Conservation (phyloP, 2,888 invertebrate genomes). For the Acronicta alni region DNA sequence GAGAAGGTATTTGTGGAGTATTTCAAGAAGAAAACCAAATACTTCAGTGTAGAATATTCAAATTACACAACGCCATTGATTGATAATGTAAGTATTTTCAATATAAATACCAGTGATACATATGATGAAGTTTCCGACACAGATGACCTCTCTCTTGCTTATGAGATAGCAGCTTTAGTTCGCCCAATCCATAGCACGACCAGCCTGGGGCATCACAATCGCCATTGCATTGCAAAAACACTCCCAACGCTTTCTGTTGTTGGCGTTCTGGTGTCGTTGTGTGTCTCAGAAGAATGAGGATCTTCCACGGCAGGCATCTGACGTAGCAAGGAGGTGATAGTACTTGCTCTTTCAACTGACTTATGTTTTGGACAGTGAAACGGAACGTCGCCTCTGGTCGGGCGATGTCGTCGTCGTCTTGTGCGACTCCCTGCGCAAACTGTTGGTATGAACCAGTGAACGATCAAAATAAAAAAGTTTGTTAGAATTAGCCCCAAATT, state of each 20-base stretch:
- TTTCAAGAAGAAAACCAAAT: too few relatives aligned
- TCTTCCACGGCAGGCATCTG: slow-evolving; percentile 99
- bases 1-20: too few relatives aligned
- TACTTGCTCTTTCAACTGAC: slow-evolving; percentile 94
- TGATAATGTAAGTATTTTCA: too few relatives aligned
- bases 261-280: slow-evolving; percentile 93
- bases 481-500: not conserved
- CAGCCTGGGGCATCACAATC: slow-evolving; percentile 98
- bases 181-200: slow-evolving; percentile 99
- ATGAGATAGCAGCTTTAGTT: slow-evolving; percentile 96
- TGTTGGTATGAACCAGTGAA: slow-evolving; percentile 2
- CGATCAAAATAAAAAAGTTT: not conserved
- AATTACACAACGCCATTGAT: too few relatives aligned
- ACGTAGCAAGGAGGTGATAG: slow-evolving; percentile 97
- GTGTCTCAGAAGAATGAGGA: slow-evolving; percentile 96
- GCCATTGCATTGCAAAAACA: slow-evolving; percentile 98
- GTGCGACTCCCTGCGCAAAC: slow-evolving; percentile 78
- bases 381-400: slow-evolving; percentile 98
- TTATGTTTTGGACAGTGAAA: slow-evolving; percentile 95
- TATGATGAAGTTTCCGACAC: slow-evolving; percentile 96
- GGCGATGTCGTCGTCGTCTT: slow-evolving; percentile 93
- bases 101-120: slow-evolving; percentile 94
- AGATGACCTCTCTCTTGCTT: slow-evolving; percentile 95
- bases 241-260: slow-evolving; percentile 93
- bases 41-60: too few relatives aligned